A percentile compares a stretch with the other conserved stretches of the same genome.
phyloP scores from a whole-genome alignment of 1,140 invertebrate genomes.

The Coenobita brevimanus region DNA sequence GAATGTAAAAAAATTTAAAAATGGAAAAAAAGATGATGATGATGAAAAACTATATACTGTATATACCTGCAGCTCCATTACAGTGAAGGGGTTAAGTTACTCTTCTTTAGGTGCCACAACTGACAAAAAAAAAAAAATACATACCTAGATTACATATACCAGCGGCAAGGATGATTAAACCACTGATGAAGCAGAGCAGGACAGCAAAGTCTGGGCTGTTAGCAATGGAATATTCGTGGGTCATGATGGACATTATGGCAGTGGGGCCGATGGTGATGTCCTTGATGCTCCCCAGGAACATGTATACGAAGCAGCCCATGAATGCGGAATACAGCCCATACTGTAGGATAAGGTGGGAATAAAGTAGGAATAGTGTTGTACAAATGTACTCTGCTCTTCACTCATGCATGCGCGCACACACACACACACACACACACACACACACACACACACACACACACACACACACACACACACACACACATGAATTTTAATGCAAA shows the following conservation, averaged over 20 bases:
- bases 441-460: too few relatives aligned
- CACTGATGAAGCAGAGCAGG: constrained; percentile 84
- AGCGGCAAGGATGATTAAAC: constrained; percentile 85
- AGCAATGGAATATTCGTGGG: constrained; percentile 82
- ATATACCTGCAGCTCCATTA: too few relatives aligned
- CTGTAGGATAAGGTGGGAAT: constrained; percentile 74
- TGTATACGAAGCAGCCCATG: constrained; percentile 93
- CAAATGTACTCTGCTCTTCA: too few relatives aligned
- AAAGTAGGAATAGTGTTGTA: too few relatives aligned
- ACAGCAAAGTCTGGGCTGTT: constrained; percentile 84
- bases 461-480: too few relatives aligned
- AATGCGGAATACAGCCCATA: constrained; percentile 94
- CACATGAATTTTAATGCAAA: too few relatives aligned
- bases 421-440: too few relatives aligned
- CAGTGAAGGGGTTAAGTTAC: too few relatives aligned
- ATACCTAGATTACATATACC: constrained; percentile 86
- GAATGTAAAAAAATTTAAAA: background rate
- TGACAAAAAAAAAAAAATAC: constrained; percentile 39
- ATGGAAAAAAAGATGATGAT: too few relatives aligned
- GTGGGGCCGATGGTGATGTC: constrained; percentile 94
- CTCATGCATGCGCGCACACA: too few relatives aligned
- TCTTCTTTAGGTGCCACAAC: background rate
- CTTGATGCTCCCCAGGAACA: constrained; percentile 90
- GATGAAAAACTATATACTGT: too few relatives aligned
- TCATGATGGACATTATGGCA: constrained; percentile 87